Evolutionary conservation across 2,888 invertebrate genomes (phyloP).

Genomic region (Meteorus colon): DNA sequence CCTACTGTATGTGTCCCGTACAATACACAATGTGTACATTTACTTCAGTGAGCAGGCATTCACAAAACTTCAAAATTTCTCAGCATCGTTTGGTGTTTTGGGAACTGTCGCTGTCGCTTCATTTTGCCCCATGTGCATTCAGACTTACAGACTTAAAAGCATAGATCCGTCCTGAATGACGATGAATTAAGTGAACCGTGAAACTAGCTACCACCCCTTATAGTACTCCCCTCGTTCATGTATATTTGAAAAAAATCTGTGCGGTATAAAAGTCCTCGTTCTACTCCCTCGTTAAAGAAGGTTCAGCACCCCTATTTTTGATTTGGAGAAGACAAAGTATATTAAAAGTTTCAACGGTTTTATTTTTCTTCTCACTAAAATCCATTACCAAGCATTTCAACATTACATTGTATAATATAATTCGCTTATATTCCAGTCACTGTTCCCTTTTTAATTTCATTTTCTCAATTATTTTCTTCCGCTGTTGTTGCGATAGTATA

Average conservation of each 20-base stretch:
- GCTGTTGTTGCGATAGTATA: background rate
- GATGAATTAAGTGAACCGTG: conserved; percentile 58
- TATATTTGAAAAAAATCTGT: background rate
- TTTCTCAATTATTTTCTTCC: background rate
- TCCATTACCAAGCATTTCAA: background rate
- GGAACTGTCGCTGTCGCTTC: background rate
- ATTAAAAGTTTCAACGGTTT: background rate
- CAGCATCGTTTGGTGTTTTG: background rate
- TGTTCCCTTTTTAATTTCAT: background rate
- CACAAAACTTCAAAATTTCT: background rate
- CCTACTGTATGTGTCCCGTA: background rate
- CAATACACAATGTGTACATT: background rate
- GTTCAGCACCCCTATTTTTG: background rate
- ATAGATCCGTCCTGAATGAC: conserved; percentile 53
- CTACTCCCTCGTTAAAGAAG: conserved; percentile 17
- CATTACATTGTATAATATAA: background rate
- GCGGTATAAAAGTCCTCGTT: background rate
- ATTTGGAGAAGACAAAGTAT: background rate
- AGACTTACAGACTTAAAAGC: conserved; percentile 28
- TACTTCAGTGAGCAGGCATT: background rate
- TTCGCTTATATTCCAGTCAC: background rate
- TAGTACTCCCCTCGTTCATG: background rate
- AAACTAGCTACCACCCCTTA: conserved; percentile 45
- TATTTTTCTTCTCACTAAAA: background rate
- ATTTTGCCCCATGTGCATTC: conserved; percentile 24